Evolutionary conservation across 37 sponge, comb jelly and placozoan genomes (phyloP).

Genomic region (Chondrosia reniformis): DNA sequence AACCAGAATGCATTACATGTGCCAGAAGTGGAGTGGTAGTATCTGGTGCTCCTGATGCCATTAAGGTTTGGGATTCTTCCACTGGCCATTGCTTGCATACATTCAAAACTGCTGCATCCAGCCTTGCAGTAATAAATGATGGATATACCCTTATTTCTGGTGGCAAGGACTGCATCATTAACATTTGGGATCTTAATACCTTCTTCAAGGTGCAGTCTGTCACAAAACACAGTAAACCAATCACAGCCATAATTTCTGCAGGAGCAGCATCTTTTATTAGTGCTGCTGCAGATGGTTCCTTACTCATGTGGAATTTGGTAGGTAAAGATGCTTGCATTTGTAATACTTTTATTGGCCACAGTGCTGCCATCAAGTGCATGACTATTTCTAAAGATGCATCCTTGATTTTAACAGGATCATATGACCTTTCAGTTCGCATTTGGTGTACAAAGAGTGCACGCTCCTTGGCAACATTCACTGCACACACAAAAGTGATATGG

Average conservation of each 20-base stretch:
- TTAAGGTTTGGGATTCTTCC: conserved; percentile 39
- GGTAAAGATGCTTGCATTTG: neutral
- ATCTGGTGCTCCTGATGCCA: conserved; percentile 57
- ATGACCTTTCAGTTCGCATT: conserved; percentile 33
- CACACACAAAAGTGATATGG: conserved; percentile 38
- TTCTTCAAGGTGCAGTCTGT: neutral
- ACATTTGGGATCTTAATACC: neutral
- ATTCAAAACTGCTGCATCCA: conserved; percentile 12
- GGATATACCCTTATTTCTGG: conserved; percentile 23
- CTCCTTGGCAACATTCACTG: conserved; percentile 11
- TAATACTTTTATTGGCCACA: conserved; percentile 14
- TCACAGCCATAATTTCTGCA: neutral
- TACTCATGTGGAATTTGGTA: conserved; percentile 12
- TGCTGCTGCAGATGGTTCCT: neutral
- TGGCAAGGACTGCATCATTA: neutral
- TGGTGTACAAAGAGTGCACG: conserved; percentile 9
- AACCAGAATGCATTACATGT: conserved; percentile 48
- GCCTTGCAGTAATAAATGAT: neutral
- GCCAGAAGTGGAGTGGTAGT: neutral
- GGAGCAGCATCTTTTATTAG: neutral
- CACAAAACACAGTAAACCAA: neutral
- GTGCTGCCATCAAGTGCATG: conserved; percentile 25
- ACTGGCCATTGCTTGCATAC: conserved; percentile 51
- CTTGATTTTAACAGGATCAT: conserved; percentile 34
- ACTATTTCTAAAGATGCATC: conserved; percentile 11